phyloP scores from a whole-genome alignment of 2,888 invertebrate species.

The Amiota mariae region DNA sequence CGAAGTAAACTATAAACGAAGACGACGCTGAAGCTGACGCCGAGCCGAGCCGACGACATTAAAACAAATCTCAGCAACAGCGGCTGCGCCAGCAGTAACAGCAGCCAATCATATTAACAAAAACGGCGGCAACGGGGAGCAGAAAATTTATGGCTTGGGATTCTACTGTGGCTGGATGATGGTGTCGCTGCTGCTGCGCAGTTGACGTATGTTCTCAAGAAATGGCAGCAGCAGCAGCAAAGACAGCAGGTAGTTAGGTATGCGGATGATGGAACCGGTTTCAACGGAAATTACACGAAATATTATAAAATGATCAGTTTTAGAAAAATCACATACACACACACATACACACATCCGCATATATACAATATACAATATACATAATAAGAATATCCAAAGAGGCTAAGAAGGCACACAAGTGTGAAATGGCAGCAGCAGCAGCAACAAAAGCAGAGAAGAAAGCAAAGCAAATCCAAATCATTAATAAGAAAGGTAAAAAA shows the following conservation, averaged over 20 bases:
- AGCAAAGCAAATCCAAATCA: neutral
- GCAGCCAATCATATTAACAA: conserved; percentile 40
- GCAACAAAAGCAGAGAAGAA: neutral
- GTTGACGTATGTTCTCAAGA: neutral
- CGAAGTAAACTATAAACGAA: conserved; percentile 34
- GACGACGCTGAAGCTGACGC: conserved; percentile 36
- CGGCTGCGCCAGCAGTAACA: conserved; percentile 31
- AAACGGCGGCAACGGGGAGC: conserved; percentile 34
- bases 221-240: conserved; percentile 27
- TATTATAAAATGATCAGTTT: conserved; percentile 68
- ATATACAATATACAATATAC: conserved; percentile 27
- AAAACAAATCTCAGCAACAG: conserved; percentile 52
- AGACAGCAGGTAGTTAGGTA: conserved; percentile 62
- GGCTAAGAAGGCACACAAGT: conserved; percentile 7
- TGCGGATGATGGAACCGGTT: conserved; percentile 73
- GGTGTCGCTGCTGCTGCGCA: neutral
- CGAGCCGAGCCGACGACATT: conserved; percentile 39
- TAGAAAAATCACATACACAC: conserved; percentile 54
- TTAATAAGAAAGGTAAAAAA: neutral
- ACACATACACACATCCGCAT: no score
- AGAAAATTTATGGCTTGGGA: conserved; percentile 49
- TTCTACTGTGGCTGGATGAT: neutral
- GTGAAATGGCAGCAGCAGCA: neutral
- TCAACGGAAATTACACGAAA: conserved; percentile 73
- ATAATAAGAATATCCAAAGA: conserved; percentile 33